Evolutionary conservation across 2,888 invertebrate genomes (phyloP).

Genomic region (Idaea dimidiata): DNA sequence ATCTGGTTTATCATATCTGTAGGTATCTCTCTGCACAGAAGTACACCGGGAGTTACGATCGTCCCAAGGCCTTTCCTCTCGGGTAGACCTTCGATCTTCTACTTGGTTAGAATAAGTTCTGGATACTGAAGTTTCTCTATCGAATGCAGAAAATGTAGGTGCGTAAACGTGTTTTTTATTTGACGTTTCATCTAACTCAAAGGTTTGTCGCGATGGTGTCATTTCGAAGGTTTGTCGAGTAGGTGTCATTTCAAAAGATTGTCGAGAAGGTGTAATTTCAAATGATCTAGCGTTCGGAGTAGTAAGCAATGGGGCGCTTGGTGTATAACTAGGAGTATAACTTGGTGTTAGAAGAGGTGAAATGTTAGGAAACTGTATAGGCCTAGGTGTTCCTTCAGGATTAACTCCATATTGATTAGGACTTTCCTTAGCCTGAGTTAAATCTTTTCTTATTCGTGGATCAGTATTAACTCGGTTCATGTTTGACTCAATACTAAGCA

Average conservation of each 20-base stretch:
- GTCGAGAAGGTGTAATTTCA: slow-evolving; percentile 49
- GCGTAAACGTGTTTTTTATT: slow-evolving; percentile 61
- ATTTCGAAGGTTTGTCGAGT: slow-evolving; percentile 45
- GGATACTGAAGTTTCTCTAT: slow-evolving; percentile 34
- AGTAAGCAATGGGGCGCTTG: slow-evolving; percentile 28
- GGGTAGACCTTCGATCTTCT: slow-evolving; percentile 15
- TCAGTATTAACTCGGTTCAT: slow-evolving; percentile 33
- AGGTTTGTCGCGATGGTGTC: slow-evolving; percentile 44
- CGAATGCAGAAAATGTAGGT: slow-evolving; percentile 50
- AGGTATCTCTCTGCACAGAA: slow-evolving; percentile 28
- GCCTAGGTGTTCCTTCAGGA: slow-evolving; percentile 36
- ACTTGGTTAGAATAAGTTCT: slow-evolving; percentile 35
- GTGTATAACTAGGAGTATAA: slow-evolving; percentile 31
- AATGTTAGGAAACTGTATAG: slow-evolving; percentile 31
- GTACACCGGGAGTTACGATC: slow-evolving; percentile 7
- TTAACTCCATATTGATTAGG: slow-evolving; percentile 34
- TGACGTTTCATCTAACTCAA: slow-evolving; percentile 48
- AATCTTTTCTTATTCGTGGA: slow-evolving; percentile 56
- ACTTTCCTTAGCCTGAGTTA: slow-evolving; percentile 34
- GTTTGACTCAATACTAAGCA: slow-evolving; percentile 27
- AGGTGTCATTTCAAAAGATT: slow-evolving; percentile 48
- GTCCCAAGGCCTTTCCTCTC: slow-evolving; percentile 13
- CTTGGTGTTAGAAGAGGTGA: slow-evolving; percentile 30
- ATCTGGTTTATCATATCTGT: slow-evolving; percentile 31
- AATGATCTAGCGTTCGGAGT: slow-evolving; percentile 47